These are phyloP conservation scores for Geophilus truncorum DNA, from an alignment of 2,888 invertebrate genomes.

Conservation along the genomic window DNA sequence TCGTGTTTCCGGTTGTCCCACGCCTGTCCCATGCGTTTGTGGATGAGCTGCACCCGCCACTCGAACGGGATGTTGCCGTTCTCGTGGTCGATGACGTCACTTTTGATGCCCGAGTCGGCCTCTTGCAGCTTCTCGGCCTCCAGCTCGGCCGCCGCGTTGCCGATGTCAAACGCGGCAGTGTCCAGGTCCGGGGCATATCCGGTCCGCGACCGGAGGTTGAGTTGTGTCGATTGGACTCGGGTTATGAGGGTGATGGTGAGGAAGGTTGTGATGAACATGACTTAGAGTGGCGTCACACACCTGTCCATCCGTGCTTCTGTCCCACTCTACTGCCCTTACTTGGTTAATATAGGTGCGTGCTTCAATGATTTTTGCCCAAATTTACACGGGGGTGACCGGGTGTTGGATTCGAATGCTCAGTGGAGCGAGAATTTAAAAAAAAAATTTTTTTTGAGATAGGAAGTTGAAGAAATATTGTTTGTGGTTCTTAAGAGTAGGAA, in stretches of 20 bases:
- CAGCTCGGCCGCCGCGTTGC: neutral
- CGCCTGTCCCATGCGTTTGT: neutral
- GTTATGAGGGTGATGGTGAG: too few relatives aligned
- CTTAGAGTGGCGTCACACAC: neutral
- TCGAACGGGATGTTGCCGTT: slow-evolving; percentile 30
- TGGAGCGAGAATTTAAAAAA: neutral
- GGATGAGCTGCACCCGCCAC: slow-evolving; percentile 31
- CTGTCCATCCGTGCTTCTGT: neutral
- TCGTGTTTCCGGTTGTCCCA: neutral
- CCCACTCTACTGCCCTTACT: too few relatives aligned
- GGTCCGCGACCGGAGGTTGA: too few relatives aligned
- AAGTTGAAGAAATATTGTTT: too few relatives aligned
- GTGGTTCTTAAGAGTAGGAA: too few relatives aligned
- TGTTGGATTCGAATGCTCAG: neutral
- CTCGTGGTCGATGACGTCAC: slow-evolving; percentile 9
- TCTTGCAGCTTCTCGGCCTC: neutral
- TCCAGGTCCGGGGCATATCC: neutral
- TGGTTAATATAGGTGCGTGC: neutral
- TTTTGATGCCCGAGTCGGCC: neutral
- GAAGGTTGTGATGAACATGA: neutral
- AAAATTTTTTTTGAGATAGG: too few relatives aligned
- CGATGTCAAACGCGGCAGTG: neutral
- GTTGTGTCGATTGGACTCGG: too few relatives aligned
- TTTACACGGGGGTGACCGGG: neutral
- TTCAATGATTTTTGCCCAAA: neutral